Evolutionary conservation across 2,888 invertebrate genomes (phyloP).

Genomic region (Ethmia dodecea): DNA sequence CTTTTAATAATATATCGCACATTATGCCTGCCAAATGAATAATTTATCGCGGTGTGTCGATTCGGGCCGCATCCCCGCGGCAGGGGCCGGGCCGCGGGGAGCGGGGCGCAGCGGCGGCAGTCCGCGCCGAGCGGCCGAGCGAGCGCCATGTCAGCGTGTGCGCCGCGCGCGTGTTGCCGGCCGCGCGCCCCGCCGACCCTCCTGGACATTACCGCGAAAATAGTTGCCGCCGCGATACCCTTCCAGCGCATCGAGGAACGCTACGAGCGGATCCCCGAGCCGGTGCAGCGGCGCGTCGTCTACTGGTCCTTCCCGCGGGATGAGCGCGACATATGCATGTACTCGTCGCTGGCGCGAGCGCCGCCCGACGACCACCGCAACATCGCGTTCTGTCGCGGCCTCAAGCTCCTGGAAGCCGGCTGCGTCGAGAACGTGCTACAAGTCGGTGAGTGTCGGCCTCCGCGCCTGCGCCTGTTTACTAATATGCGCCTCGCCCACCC

Average conservation of each 20-base stretch:
- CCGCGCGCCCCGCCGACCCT: slow-evolving; percentile 83
- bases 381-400: slow-evolving; percentile 91
- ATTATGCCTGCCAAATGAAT: slow-evolving; percentile 75
- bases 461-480: slow-evolving; percentile 77
- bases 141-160: slow-evolving; percentile 73
- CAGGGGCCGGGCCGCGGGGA: slow-evolving; percentile 27
- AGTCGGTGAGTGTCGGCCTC: slow-evolving; percentile 85
- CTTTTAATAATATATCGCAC: slow-evolving; percentile 77
- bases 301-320: slow-evolving; percentile 94
- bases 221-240: slow-evolving; percentile 90
- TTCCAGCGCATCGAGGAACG: slow-evolving; percentile 92
- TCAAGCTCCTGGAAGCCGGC: slow-evolving; percentile 88
- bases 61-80: slow-evolving; percentile 64
- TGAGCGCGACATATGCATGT: slow-evolving; percentile 93
- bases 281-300: slow-evolving; percentile 91
- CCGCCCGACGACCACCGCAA: slow-evolving; percentile 85
- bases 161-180: slow-evolving; percentile 74
- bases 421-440: slow-evolving; percentile 91
- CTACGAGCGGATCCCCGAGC: slow-evolving; percentile 92
- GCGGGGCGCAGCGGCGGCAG: slow-evolving; percentile 50
- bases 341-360: slow-evolving; percentile 84
- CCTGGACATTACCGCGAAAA: slow-evolving; percentile 89
- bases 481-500: slow-evolving; percentile 77
- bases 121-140: slow-evolving; percentile 74
- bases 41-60: slow-evolving; percentile 73